Evolutionary conservation across 30 jellyfish, hydroid and myxozoan species (phyloP).

Genomic region (Pelagia noctiluca): DNA sequence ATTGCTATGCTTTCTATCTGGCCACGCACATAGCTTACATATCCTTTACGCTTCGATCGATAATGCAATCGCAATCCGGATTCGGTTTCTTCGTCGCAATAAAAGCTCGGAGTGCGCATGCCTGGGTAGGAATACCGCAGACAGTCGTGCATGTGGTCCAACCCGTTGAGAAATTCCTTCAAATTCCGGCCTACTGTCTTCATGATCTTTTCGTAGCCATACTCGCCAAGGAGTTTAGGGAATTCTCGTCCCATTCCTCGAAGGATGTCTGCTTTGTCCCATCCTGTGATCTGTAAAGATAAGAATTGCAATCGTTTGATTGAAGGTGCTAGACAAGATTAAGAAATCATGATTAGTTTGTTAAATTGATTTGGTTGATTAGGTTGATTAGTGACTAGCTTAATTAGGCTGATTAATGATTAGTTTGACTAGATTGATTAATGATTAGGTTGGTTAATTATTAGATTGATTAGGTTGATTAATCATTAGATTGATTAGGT

Average conservation of each 20-base stretch:
- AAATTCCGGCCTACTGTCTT: constrained; percentile 68
- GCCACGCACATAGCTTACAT: constrained; percentile 51
- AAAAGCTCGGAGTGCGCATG: constrained; percentile 70
- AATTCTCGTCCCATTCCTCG: constrained; percentile 62
- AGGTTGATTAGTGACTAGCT: no score
- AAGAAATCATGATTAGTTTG: no score
- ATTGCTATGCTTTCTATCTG: constrained; percentile 64
- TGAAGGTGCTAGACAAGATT: no score
- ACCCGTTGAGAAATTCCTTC: constrained; percentile 68
- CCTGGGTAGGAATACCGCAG: constrained; percentile 72
- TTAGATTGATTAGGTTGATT: no score
- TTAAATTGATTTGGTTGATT: no score
- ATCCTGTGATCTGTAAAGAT: constrained; percentile 43
- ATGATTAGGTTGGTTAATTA: no score
- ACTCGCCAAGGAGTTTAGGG: constrained; percentile 64
- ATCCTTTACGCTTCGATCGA: constrained; percentile 68
- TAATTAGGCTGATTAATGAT: no score
- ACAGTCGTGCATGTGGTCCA: constrained; percentile 67
- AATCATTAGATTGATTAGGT: no score
- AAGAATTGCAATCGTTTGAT: no score
- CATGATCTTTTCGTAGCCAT: constrained; percentile 62
- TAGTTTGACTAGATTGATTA: no score
- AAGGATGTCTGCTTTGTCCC: constrained; percentile 44
- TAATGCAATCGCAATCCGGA: constrained; percentile 61
- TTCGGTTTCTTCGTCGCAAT: constrained; percentile 56